Base-by-base conservation (phyloP, 2,113 vertebrate species). In the Pionites leucogaster region DNA sequence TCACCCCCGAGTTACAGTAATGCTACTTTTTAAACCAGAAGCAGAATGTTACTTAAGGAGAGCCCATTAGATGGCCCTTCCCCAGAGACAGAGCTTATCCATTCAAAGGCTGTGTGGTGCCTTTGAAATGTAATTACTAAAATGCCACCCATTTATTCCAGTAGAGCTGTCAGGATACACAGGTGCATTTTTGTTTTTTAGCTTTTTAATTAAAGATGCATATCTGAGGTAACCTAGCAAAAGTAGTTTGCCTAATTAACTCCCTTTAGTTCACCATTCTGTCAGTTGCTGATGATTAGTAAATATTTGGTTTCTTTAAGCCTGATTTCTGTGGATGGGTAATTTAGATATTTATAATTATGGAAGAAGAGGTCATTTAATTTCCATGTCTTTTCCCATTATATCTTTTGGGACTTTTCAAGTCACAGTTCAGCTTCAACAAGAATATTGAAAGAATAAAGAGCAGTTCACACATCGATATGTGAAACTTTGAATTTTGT, bases 241-340 rank as follows among this genome's bases (percentile, higher is more conserved):
- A 95, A 86, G 47, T 44, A 59, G 42, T 65, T 92, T 77, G 53
- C 49, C 52, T 95, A 91, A 97, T 96, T 77, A 95, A 77, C 71
- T 94, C 69, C 25, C 39, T 82, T 60, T 83, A 81, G 49, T 75
- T 84, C 47, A 76, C 59, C 52, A 24, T 82, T 88, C 63, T 93
- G 53, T 80, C 53, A 39, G 46, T 88, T 94, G 52, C 65, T 87
- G 42, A 27, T 0, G 2, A 23, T 59, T 68, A 71, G 52, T 82
- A 94, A 94, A 87, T 84, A 91, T 23, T 92, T 86, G 41, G 15
- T 75, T 90, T 71, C 27, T 76, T 64, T 71, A 68, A 65, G 10
- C 44, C 20, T 90, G 68, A 28, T 93, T 86, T 91, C 53, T 90
- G 17, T 82, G 15, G 62, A 37, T 46, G 20, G n/a, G 17, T 64